Conservation (phyloP, 2,113 vertebrate genomes). For the Ancistrus triradiatus region DNA sequence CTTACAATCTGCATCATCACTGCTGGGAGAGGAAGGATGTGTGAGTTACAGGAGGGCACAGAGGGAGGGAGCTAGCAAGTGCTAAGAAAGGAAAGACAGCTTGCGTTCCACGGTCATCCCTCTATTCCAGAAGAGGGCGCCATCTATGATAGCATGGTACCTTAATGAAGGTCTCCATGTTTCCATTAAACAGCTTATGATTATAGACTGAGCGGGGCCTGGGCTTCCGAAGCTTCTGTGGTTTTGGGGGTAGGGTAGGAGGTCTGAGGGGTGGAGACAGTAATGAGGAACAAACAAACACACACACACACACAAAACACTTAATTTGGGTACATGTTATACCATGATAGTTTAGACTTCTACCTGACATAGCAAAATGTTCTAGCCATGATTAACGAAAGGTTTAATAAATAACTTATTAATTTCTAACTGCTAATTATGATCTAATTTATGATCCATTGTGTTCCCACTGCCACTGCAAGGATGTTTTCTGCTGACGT, state of each 20-base stretch:
- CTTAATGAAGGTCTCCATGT: conserved; percentile 99
- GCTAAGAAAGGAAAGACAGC: conserved; percentile 35
- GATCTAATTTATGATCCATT: conserved; percentile 25
- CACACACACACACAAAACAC: conserved; percentile 57
- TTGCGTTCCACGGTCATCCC: conserved; percentile 64
- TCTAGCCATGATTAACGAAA: no score
- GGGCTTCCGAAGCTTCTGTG: conserved; percentile 99
- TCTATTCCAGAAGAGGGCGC: conserved; percentile 63
- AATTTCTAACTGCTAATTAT: conserved; percentile 29
- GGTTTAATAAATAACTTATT: no score
- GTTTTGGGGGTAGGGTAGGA: conserved; percentile 96
- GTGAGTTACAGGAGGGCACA: conserved; percentile 38
- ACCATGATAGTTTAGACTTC: no score
- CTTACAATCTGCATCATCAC: conserved; percentile 39
- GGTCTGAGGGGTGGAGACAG: conserved; percentile 80
- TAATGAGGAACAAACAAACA: conserved; percentile 64
- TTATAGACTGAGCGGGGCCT: conserved; percentile 96
- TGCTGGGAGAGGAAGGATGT: conserved; percentile 41
- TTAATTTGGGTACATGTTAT: no score
- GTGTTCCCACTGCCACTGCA: conserved; percentile 32
- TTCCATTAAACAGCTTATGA: conserved; percentile 99
- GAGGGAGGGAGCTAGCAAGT: conserved; percentile 48
- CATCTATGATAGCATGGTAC: conserved; percentile 79
- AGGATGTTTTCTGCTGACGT: conserved; percentile 2
- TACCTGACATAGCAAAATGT: no score